Conservation (phyloP, 2,113 vertebrate genomes). For the Leucopsar rothschildi region DNA sequence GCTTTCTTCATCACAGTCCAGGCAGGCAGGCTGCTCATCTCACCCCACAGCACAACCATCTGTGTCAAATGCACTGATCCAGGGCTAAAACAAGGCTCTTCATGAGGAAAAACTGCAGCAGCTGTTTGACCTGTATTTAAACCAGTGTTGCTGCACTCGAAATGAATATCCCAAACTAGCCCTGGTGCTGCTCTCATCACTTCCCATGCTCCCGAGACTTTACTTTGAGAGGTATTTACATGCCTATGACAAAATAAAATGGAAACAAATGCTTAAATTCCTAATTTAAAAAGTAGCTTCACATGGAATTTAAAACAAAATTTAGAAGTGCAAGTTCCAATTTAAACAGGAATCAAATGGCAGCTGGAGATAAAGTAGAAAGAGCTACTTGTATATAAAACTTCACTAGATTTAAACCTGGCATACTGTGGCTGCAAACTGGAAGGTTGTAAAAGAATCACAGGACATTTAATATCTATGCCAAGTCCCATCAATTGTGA, state of each 20-base stretch:
- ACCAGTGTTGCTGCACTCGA: neutral
- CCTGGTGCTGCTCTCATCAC: neutral
- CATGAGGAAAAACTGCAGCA: neutral
- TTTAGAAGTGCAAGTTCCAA: neutral
- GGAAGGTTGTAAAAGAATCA: neutral
- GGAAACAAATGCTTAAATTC: neutral
- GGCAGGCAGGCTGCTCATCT: neutral
- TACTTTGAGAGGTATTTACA: neutral
- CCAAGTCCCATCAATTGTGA: neutral
- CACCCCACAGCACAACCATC: neutral
- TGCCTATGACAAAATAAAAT: neutral
- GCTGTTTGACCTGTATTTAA: neutral
- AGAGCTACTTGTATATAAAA: neutral
- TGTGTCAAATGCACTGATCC: neutral
- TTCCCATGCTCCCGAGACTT: neutral
- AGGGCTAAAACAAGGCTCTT: neutral
- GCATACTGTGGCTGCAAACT: neutral
- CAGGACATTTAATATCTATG: neutral
- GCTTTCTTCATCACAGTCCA: neutral
- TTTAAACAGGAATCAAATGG: neutral
- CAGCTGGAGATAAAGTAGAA: neutral
- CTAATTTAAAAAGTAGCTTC: neutral
- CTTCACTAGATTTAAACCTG: neutral
- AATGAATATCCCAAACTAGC: neutral
- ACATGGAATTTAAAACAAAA: neutral